Conservation (phyloP, 2,888 invertebrate species). For the Tineola bisselliella region DNA sequence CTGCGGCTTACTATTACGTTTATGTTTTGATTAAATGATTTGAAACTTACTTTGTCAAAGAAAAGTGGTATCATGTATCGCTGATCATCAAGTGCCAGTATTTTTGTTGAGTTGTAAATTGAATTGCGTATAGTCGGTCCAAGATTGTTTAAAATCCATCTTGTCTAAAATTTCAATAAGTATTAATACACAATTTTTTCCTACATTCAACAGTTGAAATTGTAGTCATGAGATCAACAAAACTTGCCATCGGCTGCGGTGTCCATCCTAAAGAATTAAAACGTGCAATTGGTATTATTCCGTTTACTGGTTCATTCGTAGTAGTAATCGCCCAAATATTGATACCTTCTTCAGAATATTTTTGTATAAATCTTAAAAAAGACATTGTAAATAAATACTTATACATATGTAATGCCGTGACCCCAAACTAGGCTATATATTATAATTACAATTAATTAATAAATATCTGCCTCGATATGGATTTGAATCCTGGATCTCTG, state of each 20-base stretch:
- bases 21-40: too few species aligned
- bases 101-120: constrained; percentile 67
- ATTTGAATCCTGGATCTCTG: too few species aligned
- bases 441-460: too few species aligned
- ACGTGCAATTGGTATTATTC: constrained; percentile 42
- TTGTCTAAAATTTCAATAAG: constrained; percentile 32
- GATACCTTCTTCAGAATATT: constrained; percentile 70
- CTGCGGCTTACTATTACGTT: too few species aligned
- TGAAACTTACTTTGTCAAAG: constrained; percentile 66
- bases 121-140: constrained; percentile 76
- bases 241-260: constrained; percentile 56
- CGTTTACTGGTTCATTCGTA: constrained; percentile 84
- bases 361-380: constrained; percentile 73
- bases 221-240: too few species aligned
- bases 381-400: too few species aligned
- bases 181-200: background rate
- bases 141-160: constrained; percentile 76
- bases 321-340: constrained; percentile 83
- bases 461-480: too few species aligned
- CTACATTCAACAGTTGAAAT: too few species aligned
- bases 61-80: constrained; percentile 72
- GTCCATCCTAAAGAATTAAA: constrained; percentile 83
- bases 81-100: constrained; percentile 83
- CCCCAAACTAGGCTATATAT: too few species aligned
- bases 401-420: too few species aligned